Evolutionary conservation across 1,140 invertebrate genomes (phyloP).

Genomic region (Solen grandis): DNA sequence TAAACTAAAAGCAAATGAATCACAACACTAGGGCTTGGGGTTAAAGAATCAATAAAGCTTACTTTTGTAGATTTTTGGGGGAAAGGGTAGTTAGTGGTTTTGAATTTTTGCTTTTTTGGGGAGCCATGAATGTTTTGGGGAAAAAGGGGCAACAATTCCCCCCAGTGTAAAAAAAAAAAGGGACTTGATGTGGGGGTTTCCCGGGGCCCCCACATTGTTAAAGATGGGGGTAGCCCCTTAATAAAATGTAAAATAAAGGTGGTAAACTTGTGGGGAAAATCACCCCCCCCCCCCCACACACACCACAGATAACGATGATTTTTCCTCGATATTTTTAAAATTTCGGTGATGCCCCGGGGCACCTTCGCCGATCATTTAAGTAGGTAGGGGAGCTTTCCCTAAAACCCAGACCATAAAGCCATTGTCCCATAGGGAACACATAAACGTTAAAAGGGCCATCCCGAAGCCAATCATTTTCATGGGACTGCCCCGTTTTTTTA

Average conservation of each 20-base stretch:
- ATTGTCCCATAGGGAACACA: too few relatives aligned
- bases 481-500: too few relatives aligned
- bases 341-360: too few relatives aligned
- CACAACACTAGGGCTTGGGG: neutral
- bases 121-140: slow-evolving; percentile 43
- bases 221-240: slow-evolving; percentile 80
- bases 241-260: slow-evolving; percentile 19
- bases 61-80: neutral
- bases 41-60: neutral
- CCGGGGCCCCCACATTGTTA: slow-evolving; percentile 80
- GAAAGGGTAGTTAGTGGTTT: neutral
- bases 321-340: neutral
- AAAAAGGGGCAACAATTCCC: slow-evolving; percentile 46
- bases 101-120: neutral
- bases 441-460: too few relatives aligned
- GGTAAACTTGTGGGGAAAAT: neutral
- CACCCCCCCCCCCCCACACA: neutral
- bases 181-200: slow-evolving; percentile 60
- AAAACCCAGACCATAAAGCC: too few relatives aligned
- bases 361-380: neutral
- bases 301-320: too few relatives aligned
- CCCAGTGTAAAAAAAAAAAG: slow-evolving; percentile 50
- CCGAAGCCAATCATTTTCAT: too few relatives aligned
- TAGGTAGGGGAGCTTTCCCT: neutral
- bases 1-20: neutral